Evolutionary conservation across 2,888 invertebrate species (phyloP), one percentile per base, ranked within the genome.

Genomic region (Notocelia uddmanniana): DNA sequence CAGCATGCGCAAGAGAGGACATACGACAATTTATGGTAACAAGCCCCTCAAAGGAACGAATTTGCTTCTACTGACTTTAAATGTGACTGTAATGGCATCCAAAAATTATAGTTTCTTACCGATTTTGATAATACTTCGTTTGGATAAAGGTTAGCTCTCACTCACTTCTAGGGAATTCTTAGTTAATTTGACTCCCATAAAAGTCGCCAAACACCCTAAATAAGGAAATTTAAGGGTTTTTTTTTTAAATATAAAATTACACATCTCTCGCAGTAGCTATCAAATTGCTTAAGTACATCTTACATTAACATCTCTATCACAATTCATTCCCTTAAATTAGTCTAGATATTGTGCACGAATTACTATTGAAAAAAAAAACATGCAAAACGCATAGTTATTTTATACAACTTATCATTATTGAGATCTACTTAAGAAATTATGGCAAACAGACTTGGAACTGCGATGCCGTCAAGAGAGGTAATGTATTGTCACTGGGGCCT

Each of bases 401-500:
- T 83, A 83, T 78, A 83, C 77, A 83, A 84, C 90, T 89, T 90
- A 90, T 76, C 77, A 81, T 81, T 92, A 92, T 83, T 91, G 92
- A 92, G 92, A 92, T 92, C 92, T 90, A 84, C 82, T 85, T 83
- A 87, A 86, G 52, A 87, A 81, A 76, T 86, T 86, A 90, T 89
- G 90, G 89, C 90, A 87, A 84, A 84, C 75, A 80, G 80, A 78
- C 79, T 74, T 68, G 18, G 68, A 48, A 55, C 55, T 54, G 64
- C 64, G 64, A 54, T 64, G 52, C 15, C 11, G 15, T 3, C 11
- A 3, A 34, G 2, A 11, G n/a, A 18, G 5, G n/a, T 0, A 19
- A 50, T 9, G 50, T 50, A 19, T 31, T 5, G 5, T n/a, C n/a
- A n/a, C n/a, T n/a, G n/a, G n/a, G n/a, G n/a, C n/a, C n/a, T n/a